Percentiles rank a stretch among this genome's conserved stretches.
Conservation (phyloP, 1,140 invertebrate species). For the Bombyx mandarina region DNA sequence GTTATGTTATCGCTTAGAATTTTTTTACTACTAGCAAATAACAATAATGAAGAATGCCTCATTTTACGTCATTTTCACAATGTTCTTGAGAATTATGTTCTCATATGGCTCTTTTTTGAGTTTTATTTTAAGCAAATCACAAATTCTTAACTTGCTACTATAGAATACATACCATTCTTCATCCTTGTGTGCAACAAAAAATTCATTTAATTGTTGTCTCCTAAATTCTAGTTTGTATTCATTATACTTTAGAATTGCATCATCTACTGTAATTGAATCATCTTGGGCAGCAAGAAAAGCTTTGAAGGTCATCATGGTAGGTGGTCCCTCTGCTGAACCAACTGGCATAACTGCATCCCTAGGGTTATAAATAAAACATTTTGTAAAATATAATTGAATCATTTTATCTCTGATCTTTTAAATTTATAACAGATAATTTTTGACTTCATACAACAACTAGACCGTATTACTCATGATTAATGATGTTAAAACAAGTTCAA, state of each 20-base stretch:
- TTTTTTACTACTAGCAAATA: slow-evolving; percentile 58
- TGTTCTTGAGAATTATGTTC: no score
- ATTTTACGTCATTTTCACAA: no score
- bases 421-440: no score
- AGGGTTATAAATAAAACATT: slow-evolving; percentile 15
- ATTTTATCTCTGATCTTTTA: no score
- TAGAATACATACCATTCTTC: slow-evolving; percentile 92
- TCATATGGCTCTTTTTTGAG: no score
- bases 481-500: no score
- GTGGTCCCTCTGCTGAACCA: slow-evolving; percentile 79
- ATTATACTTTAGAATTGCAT: slow-evolving; percentile 97
- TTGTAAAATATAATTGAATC: background rate
- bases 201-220: slow-evolving; percentile 97
- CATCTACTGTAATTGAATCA: slow-evolving; percentile 97
- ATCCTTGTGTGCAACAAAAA: slow-evolving; percentile 98
- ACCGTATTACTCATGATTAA: no score
- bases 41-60: slow-evolving; percentile 1
- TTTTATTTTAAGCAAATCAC: no score
- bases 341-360: slow-evolving; percentile 64
- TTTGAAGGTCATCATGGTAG: slow-evolving; percentile 98
- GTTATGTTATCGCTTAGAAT: slow-evolving; percentile 44
- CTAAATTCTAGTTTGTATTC: slow-evolving; percentile 99
- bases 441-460: no score
- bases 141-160: background rate
- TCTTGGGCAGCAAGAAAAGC: slow-evolving; percentile 96